Evolutionary conservation across 2,888 invertebrate species (phyloP).

Genomic region (Drosophila kambysellisi): DNA sequence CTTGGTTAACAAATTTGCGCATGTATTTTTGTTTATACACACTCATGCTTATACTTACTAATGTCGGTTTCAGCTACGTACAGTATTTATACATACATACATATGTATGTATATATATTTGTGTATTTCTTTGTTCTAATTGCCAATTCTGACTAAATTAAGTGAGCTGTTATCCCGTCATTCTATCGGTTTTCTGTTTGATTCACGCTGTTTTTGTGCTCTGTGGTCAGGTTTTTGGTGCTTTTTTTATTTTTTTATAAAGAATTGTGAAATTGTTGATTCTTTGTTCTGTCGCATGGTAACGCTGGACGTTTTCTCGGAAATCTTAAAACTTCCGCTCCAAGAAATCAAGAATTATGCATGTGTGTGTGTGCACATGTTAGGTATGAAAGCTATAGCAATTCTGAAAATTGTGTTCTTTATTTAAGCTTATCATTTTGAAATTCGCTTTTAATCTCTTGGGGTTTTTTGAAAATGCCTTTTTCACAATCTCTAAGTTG

Average conservation of each 20-base stretch:
- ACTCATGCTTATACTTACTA: neutral
- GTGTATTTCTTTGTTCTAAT: conserved; percentile 71
- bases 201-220: conserved; percentile 36
- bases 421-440: neutral
- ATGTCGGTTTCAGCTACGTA: conserved; percentile 20
- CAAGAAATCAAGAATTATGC: neutral
- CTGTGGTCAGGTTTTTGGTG: conserved; percentile 53
- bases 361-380: neutral
- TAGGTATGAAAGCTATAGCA: neutral
- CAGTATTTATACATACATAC: neutral
- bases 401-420: neutral
- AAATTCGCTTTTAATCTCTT: neutral
- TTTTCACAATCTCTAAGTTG: neutral
- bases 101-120: conserved; percentile 12
- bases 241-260: neutral
- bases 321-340: conserved; percentile 32
- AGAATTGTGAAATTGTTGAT: conserved; percentile 45
- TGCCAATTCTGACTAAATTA: conserved; percentile 60
- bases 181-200: conserved; percentile 39
- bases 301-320: conserved; percentile 27
- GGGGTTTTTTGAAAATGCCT: neutral
- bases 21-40: conserved; percentile 26
- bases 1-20: conserved; percentile 71
- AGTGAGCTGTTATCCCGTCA: conserved; percentile 57
- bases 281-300: conserved; percentile 26